Evolutionary conservation across 2,797 vertebrate species (phyloP).

Genomic region (Pogonophryne albipinna): DNA sequence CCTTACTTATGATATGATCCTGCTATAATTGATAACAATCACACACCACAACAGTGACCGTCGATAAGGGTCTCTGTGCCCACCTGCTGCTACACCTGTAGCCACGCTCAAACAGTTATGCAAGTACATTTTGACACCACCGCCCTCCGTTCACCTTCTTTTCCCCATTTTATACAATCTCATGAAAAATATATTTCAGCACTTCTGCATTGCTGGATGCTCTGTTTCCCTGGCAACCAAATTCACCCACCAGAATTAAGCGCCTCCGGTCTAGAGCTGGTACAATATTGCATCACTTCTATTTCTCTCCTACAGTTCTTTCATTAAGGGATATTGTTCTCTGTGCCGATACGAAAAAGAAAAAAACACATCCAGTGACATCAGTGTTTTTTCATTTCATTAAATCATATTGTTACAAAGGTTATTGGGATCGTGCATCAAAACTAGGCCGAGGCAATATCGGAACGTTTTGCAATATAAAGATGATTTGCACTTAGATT

Average conservation of each 20-base stretch:
- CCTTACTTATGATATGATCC: conserved; percentile 38
- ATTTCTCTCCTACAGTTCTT: conserved; percentile 64
- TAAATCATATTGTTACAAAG: conserved; percentile 44
- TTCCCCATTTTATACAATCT: conserved; percentile 79
- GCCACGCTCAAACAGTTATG: conserved; percentile 46
- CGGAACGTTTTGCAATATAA: conserved; percentile 15
- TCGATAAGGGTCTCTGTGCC: background rate
- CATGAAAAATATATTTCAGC: conserved; percentile 85
- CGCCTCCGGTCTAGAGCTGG: conserved; percentile 71
- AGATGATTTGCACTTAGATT: conserved; percentile 10
- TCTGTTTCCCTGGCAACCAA: conserved; percentile 87
- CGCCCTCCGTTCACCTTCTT: conserved; percentile 73
- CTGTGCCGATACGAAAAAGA: conserved; percentile 31
- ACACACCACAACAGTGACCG: background rate
- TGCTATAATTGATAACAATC: conserved; percentile 41
- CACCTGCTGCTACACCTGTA: conserved; percentile 23
- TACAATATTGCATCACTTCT: conserved; percentile 78
- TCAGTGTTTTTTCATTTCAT: conserved; percentile 42
- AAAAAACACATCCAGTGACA: conserved; percentile 40
- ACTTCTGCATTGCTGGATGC: conserved; percentile 80
- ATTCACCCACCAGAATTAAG: conserved; percentile 81
- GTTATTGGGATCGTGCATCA: conserved; percentile 36
- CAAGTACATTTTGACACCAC: conserved; percentile 66
- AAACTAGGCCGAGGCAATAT: conserved; percentile 32
- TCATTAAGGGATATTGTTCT: conserved; percentile 69